Evolutionary conservation across 2,888 invertebrate species (phyloP), one percentile per base, ranked within the genome.

Genomic region (Ophioninae sp.): DNA sequence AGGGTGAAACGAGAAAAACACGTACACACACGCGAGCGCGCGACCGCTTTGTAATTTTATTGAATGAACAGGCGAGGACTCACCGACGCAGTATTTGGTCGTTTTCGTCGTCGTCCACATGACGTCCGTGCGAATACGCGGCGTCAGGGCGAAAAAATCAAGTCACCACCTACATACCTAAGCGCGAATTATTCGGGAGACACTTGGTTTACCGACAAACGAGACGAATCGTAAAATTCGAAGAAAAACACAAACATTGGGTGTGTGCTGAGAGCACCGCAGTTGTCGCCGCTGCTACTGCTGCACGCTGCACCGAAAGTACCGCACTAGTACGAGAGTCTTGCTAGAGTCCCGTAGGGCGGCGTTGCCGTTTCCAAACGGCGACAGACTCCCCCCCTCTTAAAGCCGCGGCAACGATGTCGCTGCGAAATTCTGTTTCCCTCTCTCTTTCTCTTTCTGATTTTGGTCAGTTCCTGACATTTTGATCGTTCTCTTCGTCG

Each of bases 101-200:
- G 95, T 94, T 94, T 96, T 96, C 86, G 95, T 95, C 87, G 96
- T 95, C 90, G 95, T 95, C 96, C 96, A 96, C 96, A 96, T 96
- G 74, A 65, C 76, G 81, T 67, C 67, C 67, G 56, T 37, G 30
- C 69, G n/a, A n/a, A 56, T 56, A 30, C 56, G 51, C 56, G 39
- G 30, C 41, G 67, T 41, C 7, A 17, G 58, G 58, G 22, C 44
- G 10, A 23, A 13, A 65, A 65, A 41, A 56, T n/a, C 23, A 2
- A 51, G 51, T 23, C n/a, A 44, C n/a, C 39, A 41, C 63, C 74
- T 75, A 61, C 68, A 69, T 77, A 41, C 79, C 59, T 30, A 51
- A 13, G 65, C 37, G 23, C 69, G 67, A 51, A 74, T 63, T 58
- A 56, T 10, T 75, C 75, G 37, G 41, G 64, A 56, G 37, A 65